A percentile compares a stretch with the other conserved stretches of the same genome.
Evolutionary conservation across 1,140 invertebrate species (phyloP).

Genomic region (Chlorops oryzae): DNA sequence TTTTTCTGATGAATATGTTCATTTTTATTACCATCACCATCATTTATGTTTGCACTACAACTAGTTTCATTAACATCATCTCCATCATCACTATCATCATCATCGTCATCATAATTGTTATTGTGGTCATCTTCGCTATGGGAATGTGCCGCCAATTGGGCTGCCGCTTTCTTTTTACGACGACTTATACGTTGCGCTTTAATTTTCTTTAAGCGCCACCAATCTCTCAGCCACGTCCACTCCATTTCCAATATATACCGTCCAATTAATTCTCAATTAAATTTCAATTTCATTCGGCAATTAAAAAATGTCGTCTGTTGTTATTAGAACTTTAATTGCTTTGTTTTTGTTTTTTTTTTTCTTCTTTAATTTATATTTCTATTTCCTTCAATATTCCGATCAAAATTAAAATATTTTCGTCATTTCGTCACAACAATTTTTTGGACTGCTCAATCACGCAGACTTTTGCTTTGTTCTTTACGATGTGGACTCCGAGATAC

Average conservation of each 20-base stretch:
- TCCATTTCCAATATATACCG: conserved; percentile 49
- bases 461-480: too few relatives aligned
- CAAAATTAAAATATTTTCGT: background rate
- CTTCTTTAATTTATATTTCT: background rate
- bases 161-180: conserved; percentile 2
- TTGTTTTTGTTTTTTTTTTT: background rate
- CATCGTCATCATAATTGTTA: conserved; percentile 11
- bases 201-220: conserved; percentile 67
- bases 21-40: too few relatives aligned
- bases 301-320: background rate
- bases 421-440: too few relatives aligned
- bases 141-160: background rate
- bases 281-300: background rate
- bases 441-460: too few relatives aligned
- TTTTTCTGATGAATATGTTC: too few relatives aligned
- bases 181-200: conserved; percentile 36
- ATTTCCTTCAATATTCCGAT: background rate
- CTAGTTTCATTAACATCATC: background rate
- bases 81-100: conserved; percentile 7
- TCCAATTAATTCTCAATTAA: conserved; percentile 1
- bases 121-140: background rate
- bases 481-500: too few relatives aligned
- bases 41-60: too few relatives aligned
- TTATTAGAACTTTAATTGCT: conserved; percentile 1
- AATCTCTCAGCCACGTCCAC: conserved; percentile 70